Percentiles rank a stretch among this genome's conserved stretches.
These are phyloP conservation scores for Trichomycterus rosablanca DNA, from an alignment of 2,113 vertebrate species.

Conservation along the genomic window DNA sequence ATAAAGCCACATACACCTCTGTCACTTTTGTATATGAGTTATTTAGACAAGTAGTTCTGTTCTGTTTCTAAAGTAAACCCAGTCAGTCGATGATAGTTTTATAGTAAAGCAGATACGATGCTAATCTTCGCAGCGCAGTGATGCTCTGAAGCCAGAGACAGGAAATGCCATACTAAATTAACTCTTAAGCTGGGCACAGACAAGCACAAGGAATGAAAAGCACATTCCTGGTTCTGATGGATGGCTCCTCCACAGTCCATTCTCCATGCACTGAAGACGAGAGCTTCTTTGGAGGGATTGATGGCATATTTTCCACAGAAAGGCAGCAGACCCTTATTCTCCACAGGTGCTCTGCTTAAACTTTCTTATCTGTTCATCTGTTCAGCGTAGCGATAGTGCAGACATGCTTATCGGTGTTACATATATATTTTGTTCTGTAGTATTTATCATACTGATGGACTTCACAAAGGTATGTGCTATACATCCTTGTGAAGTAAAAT, in stretches of 20 bases:
- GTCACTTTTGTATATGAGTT: too few relatives aligned
- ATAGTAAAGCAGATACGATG: not conserved
- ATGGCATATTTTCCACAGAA: conserved; percentile 34
- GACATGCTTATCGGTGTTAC: too few relatives aligned
- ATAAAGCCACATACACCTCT: too few relatives aligned
- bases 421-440: too few relatives aligned
- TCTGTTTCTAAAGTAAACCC: too few relatives aligned
- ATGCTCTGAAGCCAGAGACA: not conserved
- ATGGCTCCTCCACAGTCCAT: conserved; percentile 50
- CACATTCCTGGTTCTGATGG: conserved; percentile 55
- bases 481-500: too few relatives aligned
- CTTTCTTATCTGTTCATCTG: conserved; percentile 21
- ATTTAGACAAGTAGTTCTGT: too few relatives aligned
- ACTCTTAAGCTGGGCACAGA: not conserved
- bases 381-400: too few relatives aligned
- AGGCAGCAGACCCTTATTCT: conserved; percentile 30
- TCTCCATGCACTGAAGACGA: conserved; percentile 47
- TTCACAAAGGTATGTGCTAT: too few relatives aligned
- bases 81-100: too few relatives aligned
- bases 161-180: not conserved
- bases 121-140: not conserved
- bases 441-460: too few relatives aligned
- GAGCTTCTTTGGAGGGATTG: conserved; percentile 18
- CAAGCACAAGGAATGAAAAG: too few relatives aligned
- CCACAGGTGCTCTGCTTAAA: conserved; percentile 52